Base-by-base conservation (phyloP, 2,113 vertebrate species). In the Emydura subglobosa region DNA sequence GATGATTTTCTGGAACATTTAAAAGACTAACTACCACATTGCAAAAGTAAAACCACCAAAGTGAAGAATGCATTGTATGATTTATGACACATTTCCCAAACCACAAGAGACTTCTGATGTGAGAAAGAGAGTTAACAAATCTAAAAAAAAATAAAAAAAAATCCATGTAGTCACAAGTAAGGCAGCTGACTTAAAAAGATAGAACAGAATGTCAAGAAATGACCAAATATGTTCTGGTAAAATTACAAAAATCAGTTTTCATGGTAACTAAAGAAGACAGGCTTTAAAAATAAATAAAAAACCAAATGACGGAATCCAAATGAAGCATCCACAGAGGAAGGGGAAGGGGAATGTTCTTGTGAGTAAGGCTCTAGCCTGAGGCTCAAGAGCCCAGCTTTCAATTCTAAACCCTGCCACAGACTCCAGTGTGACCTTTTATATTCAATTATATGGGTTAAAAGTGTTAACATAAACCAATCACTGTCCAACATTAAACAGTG, bases 1-100 rank as follows among this genome's bases (percentile, higher is more conserved):
- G 10, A 22, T 80, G 57, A 88, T 89, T 94, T 97, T 96, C 59
- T 92, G n/a, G 86, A 95, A 93, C 65, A 87, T 94, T 97, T 96
- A 96, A 97, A 96, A 93, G 53, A 91, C 72, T 95, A 89, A 96
- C 59, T 68, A 94, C 21, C 39, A 85, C 25, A 93, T 4, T 90
- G 29, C 82, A 96, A 92, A 83, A 91, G 68, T 86, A 95, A 96
- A 97, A 85, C 1, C 27, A 95, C 47, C 49, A 95, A 97, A 94
- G 65, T 94, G 55, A 90, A 92, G 80, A 97, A 94, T 79, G 55
- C n/a, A 11, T 88, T 24, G 91, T 92, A 83, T 87, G 3, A 87
- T 97, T 96, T 97, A 92, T 1, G 1, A 39, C 65, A 92, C 34
- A 80, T 83, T 91, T 42, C 44, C 19, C 79, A 92, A 98, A 96